These are phyloP conservation scores for Itoplectis maculator DNA, from an alignment of 2,888 invertebrate species.

Conservation along the genomic window DNA sequence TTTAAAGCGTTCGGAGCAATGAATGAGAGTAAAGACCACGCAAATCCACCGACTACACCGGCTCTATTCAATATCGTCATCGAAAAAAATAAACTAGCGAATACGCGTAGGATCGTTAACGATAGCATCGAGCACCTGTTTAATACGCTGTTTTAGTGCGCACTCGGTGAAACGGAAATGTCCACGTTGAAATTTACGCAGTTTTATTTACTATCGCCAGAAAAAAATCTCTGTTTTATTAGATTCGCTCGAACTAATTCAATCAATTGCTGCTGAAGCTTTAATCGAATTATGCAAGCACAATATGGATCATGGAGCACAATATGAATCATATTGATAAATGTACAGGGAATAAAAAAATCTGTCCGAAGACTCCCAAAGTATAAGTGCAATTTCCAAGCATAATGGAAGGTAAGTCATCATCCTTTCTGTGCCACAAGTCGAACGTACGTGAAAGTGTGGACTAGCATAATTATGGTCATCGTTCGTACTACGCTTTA, in stretches of 20 bases:
- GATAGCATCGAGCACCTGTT: conserved; percentile 1
- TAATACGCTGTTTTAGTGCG: conserved; percentile 23
- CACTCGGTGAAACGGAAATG: conserved; percentile 9
- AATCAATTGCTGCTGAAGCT: no score
- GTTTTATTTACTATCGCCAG: not conserved
- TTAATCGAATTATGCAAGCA: no score
- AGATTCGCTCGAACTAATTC: no score
- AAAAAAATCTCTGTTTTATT: no score
- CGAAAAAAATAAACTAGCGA: not conserved
- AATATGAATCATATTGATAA: no score
- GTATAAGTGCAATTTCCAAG: not conserved
- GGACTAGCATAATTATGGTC: conserved; percentile 61
- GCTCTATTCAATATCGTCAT: not conserved
- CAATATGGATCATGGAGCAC: no score
- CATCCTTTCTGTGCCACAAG: not conserved
- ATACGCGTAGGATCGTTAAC: conserved; percentile 7
- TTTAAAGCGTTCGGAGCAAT: not conserved
- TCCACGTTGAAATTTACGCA: not conserved
- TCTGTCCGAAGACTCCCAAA: not conserved
- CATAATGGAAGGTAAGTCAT: not conserved
- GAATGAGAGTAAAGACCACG: not conserved
- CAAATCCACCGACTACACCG: not conserved
- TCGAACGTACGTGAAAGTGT: not conserved
- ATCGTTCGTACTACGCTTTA: conserved; percentile 26
- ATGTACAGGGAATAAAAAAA: not conserved